Evolutionary conservation across 1,140 invertebrate genomes (phyloP).

Genomic region (Anastrepha ludens): DNA sequence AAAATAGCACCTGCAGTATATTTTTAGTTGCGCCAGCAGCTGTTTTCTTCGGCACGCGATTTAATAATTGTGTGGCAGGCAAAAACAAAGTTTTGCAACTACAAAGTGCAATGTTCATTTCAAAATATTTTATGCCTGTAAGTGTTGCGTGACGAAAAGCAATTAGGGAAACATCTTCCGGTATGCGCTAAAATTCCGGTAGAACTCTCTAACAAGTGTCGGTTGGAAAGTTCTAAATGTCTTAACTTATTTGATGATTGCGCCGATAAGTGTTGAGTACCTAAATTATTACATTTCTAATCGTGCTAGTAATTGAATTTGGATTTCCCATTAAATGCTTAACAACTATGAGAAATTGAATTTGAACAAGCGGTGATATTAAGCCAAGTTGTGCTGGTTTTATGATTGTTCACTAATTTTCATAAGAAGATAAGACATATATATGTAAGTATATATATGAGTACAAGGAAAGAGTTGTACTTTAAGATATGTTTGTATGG

Average conservation of each 20-base stretch:
- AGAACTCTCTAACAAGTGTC: background rate
- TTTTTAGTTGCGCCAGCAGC: conserved; percentile 12
- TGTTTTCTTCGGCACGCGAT: background rate
- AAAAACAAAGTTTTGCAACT: background rate
- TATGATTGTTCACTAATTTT: too few species aligned
- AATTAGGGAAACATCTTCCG: background rate
- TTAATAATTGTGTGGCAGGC: background rate
- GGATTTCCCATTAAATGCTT: background rate
- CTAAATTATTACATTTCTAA: background rate
- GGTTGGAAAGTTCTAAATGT: background rate
- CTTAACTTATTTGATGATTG: background rate
- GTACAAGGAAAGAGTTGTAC: too few species aligned
- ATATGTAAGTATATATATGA: too few species aligned
- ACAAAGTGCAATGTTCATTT: background rate
- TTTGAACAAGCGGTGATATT: too few species aligned
- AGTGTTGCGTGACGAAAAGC: background rate
- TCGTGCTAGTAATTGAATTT: background rate
- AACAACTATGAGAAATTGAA: too few species aligned
- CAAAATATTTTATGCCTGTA: background rate
- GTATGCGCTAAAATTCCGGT: background rate
- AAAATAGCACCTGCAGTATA: background rate
- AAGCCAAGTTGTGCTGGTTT: too few species aligned
- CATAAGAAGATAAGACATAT: too few species aligned
- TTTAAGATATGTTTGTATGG: too few species aligned
- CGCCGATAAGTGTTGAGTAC: background rate